phyloP scores from a whole-genome alignment of 2,888 invertebrate genomes.

The Drosophila subquinaria region DNA sequence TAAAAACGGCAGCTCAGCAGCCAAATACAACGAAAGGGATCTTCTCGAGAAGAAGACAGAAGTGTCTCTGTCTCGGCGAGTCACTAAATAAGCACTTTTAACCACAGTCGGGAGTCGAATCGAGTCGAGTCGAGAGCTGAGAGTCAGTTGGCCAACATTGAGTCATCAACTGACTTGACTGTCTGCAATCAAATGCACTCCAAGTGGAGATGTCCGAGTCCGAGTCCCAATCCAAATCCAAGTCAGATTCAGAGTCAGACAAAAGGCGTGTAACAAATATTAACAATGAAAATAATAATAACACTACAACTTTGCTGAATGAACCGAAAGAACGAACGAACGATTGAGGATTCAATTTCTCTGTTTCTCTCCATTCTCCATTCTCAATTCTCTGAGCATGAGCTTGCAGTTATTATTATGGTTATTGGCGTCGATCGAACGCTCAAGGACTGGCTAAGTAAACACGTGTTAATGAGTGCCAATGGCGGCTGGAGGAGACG shows the following conservation, averaged over 20 bases:
- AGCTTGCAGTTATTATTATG: conserved; percentile 69
- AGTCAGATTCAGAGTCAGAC: conserved; percentile 44
- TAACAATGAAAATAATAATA: conserved; percentile 82
- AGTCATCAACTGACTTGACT: conserved; percentile 72
- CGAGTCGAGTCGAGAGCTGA: conserved; percentile 8
- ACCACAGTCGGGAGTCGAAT: conserved; percentile 37
- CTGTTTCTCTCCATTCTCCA: neutral
- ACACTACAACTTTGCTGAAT: conserved; percentile 71
- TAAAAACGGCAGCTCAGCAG: conserved; percentile 63
- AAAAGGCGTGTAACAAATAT: conserved; percentile 80
- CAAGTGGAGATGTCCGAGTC: conserved; percentile 28
- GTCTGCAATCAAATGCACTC: conserved; percentile 66
- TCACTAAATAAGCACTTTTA: conserved; percentile 78
- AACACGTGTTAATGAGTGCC: conserved; percentile 80
- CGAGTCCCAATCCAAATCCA: neutral
- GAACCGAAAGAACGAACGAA: conserved; percentile 48
- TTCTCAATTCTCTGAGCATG: conserved; percentile 50
- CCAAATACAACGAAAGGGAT: conserved; percentile 39
- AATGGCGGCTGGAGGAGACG: conserved; percentile 36
- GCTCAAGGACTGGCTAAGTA: conserved; percentile 74
- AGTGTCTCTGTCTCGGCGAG: conserved; percentile 63
- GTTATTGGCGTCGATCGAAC: conserved; percentile 78
- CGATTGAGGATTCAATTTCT: conserved; percentile 27
- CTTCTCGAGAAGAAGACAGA: conserved; percentile 49
- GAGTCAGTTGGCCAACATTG: conserved; percentile 58